Evolutionary conservation across 2,113 vertebrate species (phyloP).

Genomic region (Lagopus leucura): DNA sequence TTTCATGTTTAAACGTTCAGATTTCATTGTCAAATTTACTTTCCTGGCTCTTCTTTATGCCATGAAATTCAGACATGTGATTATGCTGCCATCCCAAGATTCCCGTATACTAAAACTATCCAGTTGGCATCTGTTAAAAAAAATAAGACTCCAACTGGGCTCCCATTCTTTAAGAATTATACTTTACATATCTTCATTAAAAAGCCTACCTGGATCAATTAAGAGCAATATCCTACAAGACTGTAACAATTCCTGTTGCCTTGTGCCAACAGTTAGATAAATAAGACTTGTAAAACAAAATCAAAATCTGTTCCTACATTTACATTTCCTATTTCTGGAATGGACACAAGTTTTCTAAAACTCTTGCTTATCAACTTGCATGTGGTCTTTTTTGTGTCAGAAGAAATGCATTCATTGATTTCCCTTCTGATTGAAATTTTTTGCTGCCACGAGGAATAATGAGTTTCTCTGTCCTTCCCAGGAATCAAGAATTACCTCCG

Average conservation of each 20-base stretch:
- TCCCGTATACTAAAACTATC: not conserved
- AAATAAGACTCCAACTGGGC: not conserved
- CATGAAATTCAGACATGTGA: not conserved
- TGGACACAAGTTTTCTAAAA: conserved; percentile 19
- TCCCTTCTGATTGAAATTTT: not conserved
- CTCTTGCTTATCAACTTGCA: not conserved
- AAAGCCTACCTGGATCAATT: conserved; percentile 23
- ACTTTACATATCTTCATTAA: conserved; percentile 23
- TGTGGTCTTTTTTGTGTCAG: not conserved
- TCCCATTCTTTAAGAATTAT: conserved; percentile 18
- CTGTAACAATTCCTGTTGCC: not conserved
- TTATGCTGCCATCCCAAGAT: not conserved
- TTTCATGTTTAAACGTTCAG: conserved; percentile 3
- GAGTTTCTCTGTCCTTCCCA: not conserved
- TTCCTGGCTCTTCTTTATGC: not conserved
- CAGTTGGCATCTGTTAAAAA: not conserved
- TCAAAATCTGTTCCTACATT: conserved; percentile 8
- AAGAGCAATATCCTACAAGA: not conserved
- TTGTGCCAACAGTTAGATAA: conserved; percentile 28
- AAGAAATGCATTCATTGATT: not conserved
- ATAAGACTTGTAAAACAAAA: conserved; percentile 34
- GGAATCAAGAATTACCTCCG: not conserved
- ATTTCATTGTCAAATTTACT: not conserved
- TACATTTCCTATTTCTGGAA: not conserved
- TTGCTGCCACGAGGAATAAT: not conserved